Evolutionary conservation across 2,797 vertebrate genomes (phyloP), one percentile per base, ranked within the genome.

Genomic region (Sylvilagus floridanus): DNA sequence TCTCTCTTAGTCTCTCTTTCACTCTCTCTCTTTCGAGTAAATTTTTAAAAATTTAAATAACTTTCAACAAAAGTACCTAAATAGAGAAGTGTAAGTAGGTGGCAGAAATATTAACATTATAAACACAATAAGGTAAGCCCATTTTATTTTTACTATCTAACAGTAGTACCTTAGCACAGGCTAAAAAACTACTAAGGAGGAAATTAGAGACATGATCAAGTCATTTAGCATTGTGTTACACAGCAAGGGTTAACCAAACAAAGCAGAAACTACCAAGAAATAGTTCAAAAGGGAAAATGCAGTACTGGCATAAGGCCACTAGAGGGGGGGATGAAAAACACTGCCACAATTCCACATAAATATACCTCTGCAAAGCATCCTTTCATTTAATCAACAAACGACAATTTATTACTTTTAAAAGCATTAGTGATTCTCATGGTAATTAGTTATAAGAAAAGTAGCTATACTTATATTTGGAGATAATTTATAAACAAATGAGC

Each of bases 241-340:
- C 73, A 84, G 68, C 47, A 82, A 32, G 9, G 13, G 26, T 84
- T 63, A 84, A 50, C 35, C 57, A 54, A 85, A 50, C 19, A 81
- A 50, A 78, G 66, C 3, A 63, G 19, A 77, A 17, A 28, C 24
- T 32, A 28, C 5, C 32, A 16, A 69, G 50, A 86, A 86, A 57
- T 30, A 47, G 37, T 19, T 7, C 52, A 37, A 73, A 72, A 32
- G 16, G 16, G 57, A 73, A 73, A 62, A 62, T 81, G 86, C 35
- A 95, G 32, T 97, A 30, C 54, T 84, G 60, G 12, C 32, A 17
- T 84, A 68, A 93, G 60, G 13, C 96, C 93, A 96, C 96, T 95
- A 96, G 94, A 93, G 96, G 96, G 92, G 21, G 85, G 86, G 37
- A n/a, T 26, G 32, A 84, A 93, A 95, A 96, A 62, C 47, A 66